phyloP scores from a whole-genome alignment of 2,113 vertebrate species.

The Heliornis fulica region DNA sequence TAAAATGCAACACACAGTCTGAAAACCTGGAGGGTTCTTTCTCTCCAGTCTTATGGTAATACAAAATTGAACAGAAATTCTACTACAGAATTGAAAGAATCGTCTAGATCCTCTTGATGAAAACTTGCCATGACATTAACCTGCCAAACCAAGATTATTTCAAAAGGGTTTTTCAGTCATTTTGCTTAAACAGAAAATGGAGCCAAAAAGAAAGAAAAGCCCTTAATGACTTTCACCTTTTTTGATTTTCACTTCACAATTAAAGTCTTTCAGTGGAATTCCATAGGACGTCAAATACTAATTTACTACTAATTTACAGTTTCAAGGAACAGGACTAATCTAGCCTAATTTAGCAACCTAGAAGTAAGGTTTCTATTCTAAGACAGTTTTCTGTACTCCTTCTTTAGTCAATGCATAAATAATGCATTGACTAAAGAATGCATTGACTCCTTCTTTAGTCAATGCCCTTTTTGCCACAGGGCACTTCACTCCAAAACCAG shows the following conservation, averaged over 20 bases:
- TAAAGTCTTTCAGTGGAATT: conserved; percentile 35
- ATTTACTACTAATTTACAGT: conserved; percentile 40
- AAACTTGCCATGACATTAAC: neutral
- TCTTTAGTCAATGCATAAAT: neutral
- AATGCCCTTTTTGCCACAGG: neutral
- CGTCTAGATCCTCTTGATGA: neutral
- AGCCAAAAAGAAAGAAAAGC: conserved; percentile 39
- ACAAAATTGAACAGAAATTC: neutral
- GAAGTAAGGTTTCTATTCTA: neutral
- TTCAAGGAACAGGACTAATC: neutral
- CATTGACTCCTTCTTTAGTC: neutral
- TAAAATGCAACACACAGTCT: neutral
- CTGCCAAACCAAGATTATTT: conserved; percentile 37
- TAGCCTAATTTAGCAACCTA: neutral
- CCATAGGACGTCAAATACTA: neutral
- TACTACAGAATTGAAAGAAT: conserved; percentile 21
- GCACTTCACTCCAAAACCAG: neutral
- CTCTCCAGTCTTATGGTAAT: neutral
- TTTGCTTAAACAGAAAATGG: conserved; percentile 11
- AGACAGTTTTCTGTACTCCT: neutral
- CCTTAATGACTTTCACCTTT: conserved; percentile 37
- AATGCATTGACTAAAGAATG: too few relatives aligned
- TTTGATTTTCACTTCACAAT: conserved; percentile 15
- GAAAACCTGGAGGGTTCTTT: neutral
- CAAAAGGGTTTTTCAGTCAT: neutral